Base-by-base conservation (phyloP, 2,888 invertebrate genomes). In the Pseudeuparius sepicola region DNA sequence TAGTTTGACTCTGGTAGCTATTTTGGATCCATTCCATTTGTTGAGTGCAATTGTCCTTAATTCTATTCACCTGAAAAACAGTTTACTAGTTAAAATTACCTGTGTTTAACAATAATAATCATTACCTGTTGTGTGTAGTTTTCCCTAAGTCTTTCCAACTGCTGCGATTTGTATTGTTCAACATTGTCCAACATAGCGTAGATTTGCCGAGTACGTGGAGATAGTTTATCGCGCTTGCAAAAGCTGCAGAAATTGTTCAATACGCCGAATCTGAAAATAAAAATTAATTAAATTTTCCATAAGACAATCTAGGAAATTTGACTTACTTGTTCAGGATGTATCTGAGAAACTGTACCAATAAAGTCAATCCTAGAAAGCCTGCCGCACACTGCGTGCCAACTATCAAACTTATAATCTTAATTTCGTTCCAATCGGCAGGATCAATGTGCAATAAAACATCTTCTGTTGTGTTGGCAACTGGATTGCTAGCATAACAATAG, bases 11-110 rank as follows among this genome's bases (percentile, higher is more conserved):
- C 50, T 84, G 80, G 60, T 94, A 94, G 58, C 89, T 92, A 56
- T 78, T 85, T 54, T 90, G 81, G 46, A 94, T 86, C 78, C 87
- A 87, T 53, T 93, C 93, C 66, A 92, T 83, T 66, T 93, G 93
- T 57, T 86, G 86, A 14, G 82, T 76, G 59, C 93, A 94, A 56
- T 94, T 93, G 55, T 93, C 92, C 55, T 86, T 83, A 52, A 94
- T 90, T 45, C 86, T 73, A 60, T 83, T 82, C 48, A 92, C 88
- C 80, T 55, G 32, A n/a, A 20, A 20, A n/a, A 20, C 6, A 20
- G n/a, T 20, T 20, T 20, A n/a, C n/a, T n/a, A n/a, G n/a, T n/a
- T n/a, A n/a, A n/a, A n/a, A n/a, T n/a, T n/a, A n/a, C n/a, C n/a
- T n/a, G n/a, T n/a, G n/a, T n/a, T n/a, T n/a, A n/a, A n/a, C n/a